phyloP scores from a whole-genome alignment of 23 tunicate genomes.

The Diplosoma virens region DNA sequence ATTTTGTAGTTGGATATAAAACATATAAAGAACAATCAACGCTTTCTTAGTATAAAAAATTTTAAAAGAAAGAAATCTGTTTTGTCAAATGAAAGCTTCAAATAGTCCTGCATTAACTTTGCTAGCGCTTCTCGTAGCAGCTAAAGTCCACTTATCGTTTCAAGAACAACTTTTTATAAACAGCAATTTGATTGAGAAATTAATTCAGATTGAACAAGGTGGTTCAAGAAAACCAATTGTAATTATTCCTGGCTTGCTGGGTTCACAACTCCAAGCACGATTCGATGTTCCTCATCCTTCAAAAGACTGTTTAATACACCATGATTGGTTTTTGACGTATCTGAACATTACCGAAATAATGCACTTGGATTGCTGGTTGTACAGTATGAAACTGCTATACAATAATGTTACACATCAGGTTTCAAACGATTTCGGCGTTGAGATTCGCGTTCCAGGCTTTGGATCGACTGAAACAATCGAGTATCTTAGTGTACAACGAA shows the following conservation, averaged over 20 bases:
- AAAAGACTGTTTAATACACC: constrained; percentile 21
- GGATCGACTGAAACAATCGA: constrained; percentile 74
- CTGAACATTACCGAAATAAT: too few species aligned
- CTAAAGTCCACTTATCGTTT: too few species aligned
- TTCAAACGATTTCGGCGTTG: constrained; percentile 57
- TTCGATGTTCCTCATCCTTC: constrained; percentile 34
- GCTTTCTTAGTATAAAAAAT: too few species aligned
- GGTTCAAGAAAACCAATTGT: constrained; percentile 23
- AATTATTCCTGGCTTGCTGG: constrained; percentile 80
- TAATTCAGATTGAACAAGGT: too few species aligned
- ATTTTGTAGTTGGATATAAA: too few species aligned
- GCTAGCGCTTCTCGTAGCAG: too few species aligned
- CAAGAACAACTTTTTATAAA: too few species aligned
- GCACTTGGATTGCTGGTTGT: constrained; percentile 93
- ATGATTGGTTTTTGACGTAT: constrained; percentile 91
- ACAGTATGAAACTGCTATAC: constrained; percentile 53
- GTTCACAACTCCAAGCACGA: constrained; percentile 63
- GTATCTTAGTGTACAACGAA: constrained; percentile 65
- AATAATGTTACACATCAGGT: constrained; percentile 32
- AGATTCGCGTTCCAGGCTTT: constrained; percentile 47
- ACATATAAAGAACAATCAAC: too few species aligned
- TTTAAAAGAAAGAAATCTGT: too few species aligned
- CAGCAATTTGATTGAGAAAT: too few species aligned
- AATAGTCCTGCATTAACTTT: too few species aligned
- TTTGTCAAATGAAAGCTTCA: too few species aligned